Evolutionary conservation across 2,888 invertebrate species (phyloP).

Genomic region (Cephus pygmeus): DNA sequence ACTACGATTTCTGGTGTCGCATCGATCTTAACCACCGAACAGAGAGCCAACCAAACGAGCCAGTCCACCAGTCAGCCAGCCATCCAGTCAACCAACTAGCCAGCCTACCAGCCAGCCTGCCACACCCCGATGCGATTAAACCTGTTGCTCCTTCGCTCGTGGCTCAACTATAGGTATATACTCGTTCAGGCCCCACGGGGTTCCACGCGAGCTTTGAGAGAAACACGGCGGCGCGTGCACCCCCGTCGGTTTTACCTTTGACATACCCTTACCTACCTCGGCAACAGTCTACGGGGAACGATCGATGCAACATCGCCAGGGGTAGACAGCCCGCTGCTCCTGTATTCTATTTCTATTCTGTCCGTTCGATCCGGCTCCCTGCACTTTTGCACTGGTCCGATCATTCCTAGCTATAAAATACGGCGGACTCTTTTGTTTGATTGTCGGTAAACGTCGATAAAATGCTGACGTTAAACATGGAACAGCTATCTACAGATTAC

Average conservation of each 20-base stretch:
- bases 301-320: conserved; percentile 34
- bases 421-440: not conserved
- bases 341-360: not conserved
- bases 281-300: conserved; percentile 30
- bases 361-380: not conserved
- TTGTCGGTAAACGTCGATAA: not conserved
- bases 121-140: conserved; percentile 62
- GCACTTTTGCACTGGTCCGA: not conserved
- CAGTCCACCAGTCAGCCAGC: conserved; percentile 29
- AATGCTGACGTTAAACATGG: not conserved
- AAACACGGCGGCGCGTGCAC: conserved; percentile 25
- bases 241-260: conserved; percentile 33
- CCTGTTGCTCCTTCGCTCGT: conserved; percentile 59
- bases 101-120: conserved; percentile 48
- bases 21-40: conserved; percentile 46
- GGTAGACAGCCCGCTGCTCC: not conserved
- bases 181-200: conserved; percentile 28
- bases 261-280: conserved; percentile 36
- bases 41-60: conserved; percentile 40
- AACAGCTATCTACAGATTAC: not conserved
- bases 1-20: conserved; percentile 38
- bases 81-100: conserved; percentile 26
- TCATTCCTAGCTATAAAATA: not conserved
- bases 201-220: conserved; percentile 34
- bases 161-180: conserved; percentile 30